A percentile compares a stretch with the other conserved stretches of the same genome.
These are phyloP conservation scores for Pterobdella sp. DNA, from an alignment of 2,888 invertebrate genomes.

Conservation along the genomic window DNA sequence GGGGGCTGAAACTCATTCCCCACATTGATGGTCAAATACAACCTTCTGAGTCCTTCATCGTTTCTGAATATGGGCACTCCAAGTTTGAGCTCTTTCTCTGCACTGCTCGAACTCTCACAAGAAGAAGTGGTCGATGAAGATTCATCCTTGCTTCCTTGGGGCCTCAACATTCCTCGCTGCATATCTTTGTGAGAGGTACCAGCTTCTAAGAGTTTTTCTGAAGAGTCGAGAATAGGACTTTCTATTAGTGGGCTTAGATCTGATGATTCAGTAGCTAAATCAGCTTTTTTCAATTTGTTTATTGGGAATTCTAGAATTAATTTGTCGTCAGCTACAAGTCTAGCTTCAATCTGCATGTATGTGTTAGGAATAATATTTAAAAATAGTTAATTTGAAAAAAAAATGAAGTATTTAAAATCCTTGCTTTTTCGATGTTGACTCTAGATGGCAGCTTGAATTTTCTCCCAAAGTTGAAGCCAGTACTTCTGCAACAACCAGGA, in stretches of 20 bases:
- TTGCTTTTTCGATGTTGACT: slow-evolving; percentile 15
- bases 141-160: not conserved
- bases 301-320: slow-evolving; percentile 9
- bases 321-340: not conserved
- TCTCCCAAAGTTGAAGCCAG: slow-evolving; percentile 6
- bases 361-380: not conserved
- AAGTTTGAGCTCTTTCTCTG: slow-evolving; percentile 32
- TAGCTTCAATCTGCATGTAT: slow-evolving; percentile 13
- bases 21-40: slow-evolving; percentile 26
- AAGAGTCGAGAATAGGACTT: no score
- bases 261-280: not conserved
- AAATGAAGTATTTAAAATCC: not conserved
- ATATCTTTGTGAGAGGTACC: not conserved
- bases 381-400: not conserved
- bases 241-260: no score
- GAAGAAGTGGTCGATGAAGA: slow-evolving; percentile 8
- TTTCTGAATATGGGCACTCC: slow-evolving; percentile 34
- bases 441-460: slow-evolving; percentile 10
- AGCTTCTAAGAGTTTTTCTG: not conserved
- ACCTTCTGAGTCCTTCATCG: slow-evolving; percentile 18
- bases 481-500: not conserved
- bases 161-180: not conserved
- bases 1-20: slow-evolving; percentile 33
- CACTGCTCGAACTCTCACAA: slow-evolving; percentile 28
- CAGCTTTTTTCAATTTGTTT: not conserved